Evolutionary conservation across 2,797 vertebrate species (phyloP), one percentile per base, ranked within the genome.

Genomic region (Antennarius maculatus): DNA sequence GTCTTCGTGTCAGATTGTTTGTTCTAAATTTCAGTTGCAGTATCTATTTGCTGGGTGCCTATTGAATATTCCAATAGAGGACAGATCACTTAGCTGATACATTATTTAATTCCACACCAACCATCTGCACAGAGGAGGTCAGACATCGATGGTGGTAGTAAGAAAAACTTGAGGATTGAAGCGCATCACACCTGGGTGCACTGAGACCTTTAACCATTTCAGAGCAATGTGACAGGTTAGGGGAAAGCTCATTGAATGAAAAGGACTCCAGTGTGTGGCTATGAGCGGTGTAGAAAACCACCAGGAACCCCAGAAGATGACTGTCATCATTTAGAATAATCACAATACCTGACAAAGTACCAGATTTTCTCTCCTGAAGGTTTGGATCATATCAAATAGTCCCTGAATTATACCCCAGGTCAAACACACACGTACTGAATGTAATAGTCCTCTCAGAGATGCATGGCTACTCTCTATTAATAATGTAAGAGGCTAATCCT

Each of bases 71-170:
- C 41, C 59, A 42, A 7, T 6, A 31, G 31, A 51, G 10, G n/a
- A 64, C 41, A 29, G 59, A 42, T 14, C 15, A 8, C 51, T 63
- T 18, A 23, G 48, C 70, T 72, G 62, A 71, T 85, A 64, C 76
- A 82, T 83, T 53, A 81, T 83, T 85, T 50, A 76, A 56, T 66
- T 50, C 42, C 41, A 64, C 64, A 67, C 51, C 52, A 31, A 34
- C 70, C 71, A 63, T 72, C 61, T 73, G 59, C 54, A 41, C 6
- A 55, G 71, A 61, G 47, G 50, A 54, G 67, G 72, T 74, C 54
- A 59, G 69, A 58, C 56, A 62, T 81, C 31, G 45, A 53, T 17
- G 58, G 34, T 43, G 31, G 31, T 1, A 59, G 62, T 53, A 29
- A 60, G 23, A 51, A 62, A 49, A 52, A 37, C 50, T 42, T 7